Evolutionary conservation across 2,888 invertebrate species (phyloP), one percentile per base, ranked within the genome.

Genomic region (Acleris holmiana): DNA sequence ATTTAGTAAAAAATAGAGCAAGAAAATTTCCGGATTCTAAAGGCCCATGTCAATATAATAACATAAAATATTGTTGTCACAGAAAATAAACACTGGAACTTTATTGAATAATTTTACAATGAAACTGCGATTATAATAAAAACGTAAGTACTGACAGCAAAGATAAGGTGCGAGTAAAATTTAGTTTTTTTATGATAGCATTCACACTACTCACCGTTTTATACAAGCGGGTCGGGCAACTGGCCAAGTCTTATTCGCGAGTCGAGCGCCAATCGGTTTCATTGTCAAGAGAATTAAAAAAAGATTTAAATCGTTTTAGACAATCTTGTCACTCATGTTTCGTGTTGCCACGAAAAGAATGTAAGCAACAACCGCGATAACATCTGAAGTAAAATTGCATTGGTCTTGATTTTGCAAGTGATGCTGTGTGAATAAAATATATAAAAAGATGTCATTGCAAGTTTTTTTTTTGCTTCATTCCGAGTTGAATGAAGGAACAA

Each of bases 221-320:
- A 51, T 18, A 23, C 19, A 35, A 46, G 46, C 44, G 19, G 46
- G 2, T 6, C 51, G 40, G 70, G 68, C 67, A 35, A 0, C 10
- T 2, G 1, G 79, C 78, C 78, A 80, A 74, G 65, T 69, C 68
- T 17, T 70, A 74, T 72, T 67, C 61, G 67, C 69, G 53, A 68
- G 63, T 56, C 50, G 57, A 67, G n/a, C 25, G 47, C 23, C 21
- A 51, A 72, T 73, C 66, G 61, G 69, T 75, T 59, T 63, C 62
- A 74, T 73, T 75, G 70, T 73, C 74, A 71, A 66, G 19, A 63
- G 61, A 56, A 60, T 62, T 47, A 48, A 47, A 19, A 57, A 68
- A 76, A 69, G 54, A 56, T 41, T 18, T 25, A 13, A 51, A 44
- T 53, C 53, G 41, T 21, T 53, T 19, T 18, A 51, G 25, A 63